phyloP scores from a whole-genome alignment of 2,888 invertebrate genomes.

The Aproaerema taeniolella region DNA sequence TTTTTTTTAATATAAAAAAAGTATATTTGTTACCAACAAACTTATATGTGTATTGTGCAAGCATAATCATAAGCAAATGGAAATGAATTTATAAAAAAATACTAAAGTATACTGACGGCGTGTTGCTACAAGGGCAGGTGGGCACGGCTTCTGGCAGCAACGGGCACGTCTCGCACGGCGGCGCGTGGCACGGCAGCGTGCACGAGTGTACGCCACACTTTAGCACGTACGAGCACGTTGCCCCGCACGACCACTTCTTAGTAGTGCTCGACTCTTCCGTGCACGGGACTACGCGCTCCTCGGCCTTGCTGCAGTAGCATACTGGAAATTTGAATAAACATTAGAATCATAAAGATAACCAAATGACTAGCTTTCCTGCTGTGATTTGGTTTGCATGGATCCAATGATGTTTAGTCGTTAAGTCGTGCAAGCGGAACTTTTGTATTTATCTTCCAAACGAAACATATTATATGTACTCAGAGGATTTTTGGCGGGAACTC shows the following conservation, averaged over 20 bases:
- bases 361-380: too few relatives aligned
- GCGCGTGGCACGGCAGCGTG: constrained; percentile 90
- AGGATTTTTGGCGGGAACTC: too few relatives aligned
- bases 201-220: constrained; percentile 95
- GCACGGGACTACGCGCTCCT: constrained; percentile 45
- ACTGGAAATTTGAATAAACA: too few relatives aligned
- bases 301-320: constrained; percentile 52
- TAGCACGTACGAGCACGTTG: constrained; percentile 87
- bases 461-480: background rate
- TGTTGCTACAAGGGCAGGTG: constrained; percentile 61
- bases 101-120: constrained; percentile 36
- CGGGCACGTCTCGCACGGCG: constrained; percentile 83
- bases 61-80: too few relatives aligned
- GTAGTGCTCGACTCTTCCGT: constrained; percentile 28
- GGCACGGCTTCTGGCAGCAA: constrained; percentile 40
- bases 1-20: background rate
- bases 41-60: too few relatives aligned
- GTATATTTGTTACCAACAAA: background rate
- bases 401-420: background rate
- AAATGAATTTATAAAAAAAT: too few relatives aligned
- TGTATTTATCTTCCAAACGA: background rate
- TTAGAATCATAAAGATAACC: too few relatives aligned
- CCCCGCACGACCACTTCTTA: constrained; percentile 78
- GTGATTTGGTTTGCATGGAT: background rate
- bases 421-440: background rate